phyloP scores from a whole-genome alignment of 2,797 vertebrate species.

The Rhinoraja longicauda region DNA sequence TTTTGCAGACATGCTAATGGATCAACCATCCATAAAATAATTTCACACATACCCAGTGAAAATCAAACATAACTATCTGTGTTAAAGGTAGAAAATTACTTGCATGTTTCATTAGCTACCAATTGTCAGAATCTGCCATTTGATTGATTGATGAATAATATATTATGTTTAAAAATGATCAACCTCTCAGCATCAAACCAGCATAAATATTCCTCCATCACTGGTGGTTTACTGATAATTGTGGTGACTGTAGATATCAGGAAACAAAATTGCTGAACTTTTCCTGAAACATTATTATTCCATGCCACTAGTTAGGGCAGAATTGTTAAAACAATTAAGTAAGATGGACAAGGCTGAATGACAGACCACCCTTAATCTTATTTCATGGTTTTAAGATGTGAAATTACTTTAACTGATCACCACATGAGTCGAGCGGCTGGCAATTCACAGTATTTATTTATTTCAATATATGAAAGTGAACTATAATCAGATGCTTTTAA shows the following conservation, averaged over 20 bases:
- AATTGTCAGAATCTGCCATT: background rate
- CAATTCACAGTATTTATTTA: background rate
- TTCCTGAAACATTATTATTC: background rate
- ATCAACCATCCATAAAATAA: background rate
- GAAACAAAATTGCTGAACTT: background rate
- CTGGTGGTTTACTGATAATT: background rate
- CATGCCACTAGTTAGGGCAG: background rate
- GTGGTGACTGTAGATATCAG: background rate
- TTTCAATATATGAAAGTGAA: background rate
- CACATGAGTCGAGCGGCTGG: background rate
- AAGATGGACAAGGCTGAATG: background rate
- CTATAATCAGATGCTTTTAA: background rate
- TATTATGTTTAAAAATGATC: background rate
- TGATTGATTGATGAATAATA: background rate
- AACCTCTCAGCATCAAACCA: background rate
- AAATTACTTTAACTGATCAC: background rate
- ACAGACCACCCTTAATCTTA: background rate
- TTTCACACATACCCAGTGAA: background rate
- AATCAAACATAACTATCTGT: background rate
- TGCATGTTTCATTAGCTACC: background rate
- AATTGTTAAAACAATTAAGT: constrained; percentile 2
- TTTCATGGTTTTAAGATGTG: background rate
- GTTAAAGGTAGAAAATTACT: background rate
- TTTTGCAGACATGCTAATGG: too few relatives aligned
- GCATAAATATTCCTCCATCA: background rate